phyloP scores from a whole-genome alignment of 2,113 vertebrate species.

The Pholis gunnellus region DNA sequence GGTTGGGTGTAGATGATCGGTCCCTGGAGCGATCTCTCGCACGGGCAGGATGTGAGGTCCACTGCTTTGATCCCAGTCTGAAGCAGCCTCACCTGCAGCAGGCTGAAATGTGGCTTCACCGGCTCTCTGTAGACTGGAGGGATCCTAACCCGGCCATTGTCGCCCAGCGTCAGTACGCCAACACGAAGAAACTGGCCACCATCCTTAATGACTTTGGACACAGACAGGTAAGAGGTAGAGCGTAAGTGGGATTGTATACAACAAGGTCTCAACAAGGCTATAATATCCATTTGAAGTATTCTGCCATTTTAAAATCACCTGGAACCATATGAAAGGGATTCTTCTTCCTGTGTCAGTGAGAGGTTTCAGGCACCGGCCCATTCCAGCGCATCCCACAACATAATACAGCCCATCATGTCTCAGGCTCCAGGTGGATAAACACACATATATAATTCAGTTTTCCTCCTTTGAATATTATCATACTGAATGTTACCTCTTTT shows the following conservation, averaged over 20 bases:
- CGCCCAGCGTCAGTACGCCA: constrained; percentile 81
- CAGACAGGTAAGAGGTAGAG: constrained; percentile 85
- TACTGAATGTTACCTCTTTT: constrained; percentile 38
- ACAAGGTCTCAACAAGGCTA: neutral
- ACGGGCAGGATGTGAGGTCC: constrained; percentile 90
- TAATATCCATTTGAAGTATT: neutral
- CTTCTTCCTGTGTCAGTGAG: neutral
- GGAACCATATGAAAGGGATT: neutral
- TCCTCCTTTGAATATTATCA: constrained; percentile 35
- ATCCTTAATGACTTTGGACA: constrained; percentile 94
- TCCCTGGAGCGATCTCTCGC: constrained; percentile 88
- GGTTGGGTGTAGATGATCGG: constrained; percentile 86
- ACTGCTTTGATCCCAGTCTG: constrained; percentile 93
- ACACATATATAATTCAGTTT: constrained; percentile 25
- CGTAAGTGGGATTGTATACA: neutral
- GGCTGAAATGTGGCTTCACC: constrained; percentile 89
- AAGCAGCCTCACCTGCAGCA: constrained; percentile 88
- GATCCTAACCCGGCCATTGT: constrained; percentile 91
- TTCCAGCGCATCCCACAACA: neutral
- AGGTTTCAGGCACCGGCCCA: constrained; percentile 9
- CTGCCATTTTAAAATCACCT: neutral
- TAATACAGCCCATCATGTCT: constrained; percentile 14
- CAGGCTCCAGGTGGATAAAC: constrained; percentile 38
- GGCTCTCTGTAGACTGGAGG: constrained; percentile 93
- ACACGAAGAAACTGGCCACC: constrained; percentile 91